Percentiles rank a stretch among this genome's conserved stretches.
These are phyloP conservation scores for Heliocidaris erythrogramma DNA, from an alignment of 35 echinoderm and acorn worm genomes.

Conservation along the genomic window DNA sequence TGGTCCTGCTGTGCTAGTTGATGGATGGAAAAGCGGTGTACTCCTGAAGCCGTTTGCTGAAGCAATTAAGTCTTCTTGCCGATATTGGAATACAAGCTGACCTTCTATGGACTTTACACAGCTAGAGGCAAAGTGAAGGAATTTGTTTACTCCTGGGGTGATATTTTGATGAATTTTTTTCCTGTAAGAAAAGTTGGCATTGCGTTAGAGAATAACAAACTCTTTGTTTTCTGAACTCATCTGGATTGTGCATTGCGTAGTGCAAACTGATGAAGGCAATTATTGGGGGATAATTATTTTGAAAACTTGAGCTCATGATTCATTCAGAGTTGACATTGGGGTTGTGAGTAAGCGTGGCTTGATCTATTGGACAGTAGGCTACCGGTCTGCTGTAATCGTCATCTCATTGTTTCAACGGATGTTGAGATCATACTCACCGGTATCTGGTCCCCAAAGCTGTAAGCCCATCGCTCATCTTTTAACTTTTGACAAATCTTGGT, in stretches of 20 bases:
- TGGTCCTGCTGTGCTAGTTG: background rate
- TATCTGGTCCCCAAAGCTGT: conserved; percentile 4
- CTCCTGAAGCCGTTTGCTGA: background rate
- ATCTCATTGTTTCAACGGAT: background rate
- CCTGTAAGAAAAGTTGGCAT: background rate
- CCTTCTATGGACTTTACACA: background rate
- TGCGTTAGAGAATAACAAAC: background rate
- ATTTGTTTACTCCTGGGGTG: background rate
- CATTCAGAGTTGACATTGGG: background rate
- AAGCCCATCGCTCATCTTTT: background rate
- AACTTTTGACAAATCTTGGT: background rate
- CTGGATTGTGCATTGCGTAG: background rate
- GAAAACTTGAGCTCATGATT: conserved; percentile 1
- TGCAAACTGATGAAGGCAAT: conserved; percentile 21
- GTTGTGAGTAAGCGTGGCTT: background rate
- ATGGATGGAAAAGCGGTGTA: background rate
- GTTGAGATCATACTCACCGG: background rate
- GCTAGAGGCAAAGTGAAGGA: background rate
- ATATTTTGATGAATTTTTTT: background rate
- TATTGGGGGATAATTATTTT: background rate
- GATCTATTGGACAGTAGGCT: background rate
- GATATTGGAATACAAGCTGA: background rate
- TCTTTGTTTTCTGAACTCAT: background rate
- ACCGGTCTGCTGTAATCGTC: background rate
- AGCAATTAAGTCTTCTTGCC: background rate